Evolutionary conservation across 2,797 vertebrate species (phyloP), one percentile per base, ranked within the genome.

Genomic region (Chelonia mydas): DNA sequence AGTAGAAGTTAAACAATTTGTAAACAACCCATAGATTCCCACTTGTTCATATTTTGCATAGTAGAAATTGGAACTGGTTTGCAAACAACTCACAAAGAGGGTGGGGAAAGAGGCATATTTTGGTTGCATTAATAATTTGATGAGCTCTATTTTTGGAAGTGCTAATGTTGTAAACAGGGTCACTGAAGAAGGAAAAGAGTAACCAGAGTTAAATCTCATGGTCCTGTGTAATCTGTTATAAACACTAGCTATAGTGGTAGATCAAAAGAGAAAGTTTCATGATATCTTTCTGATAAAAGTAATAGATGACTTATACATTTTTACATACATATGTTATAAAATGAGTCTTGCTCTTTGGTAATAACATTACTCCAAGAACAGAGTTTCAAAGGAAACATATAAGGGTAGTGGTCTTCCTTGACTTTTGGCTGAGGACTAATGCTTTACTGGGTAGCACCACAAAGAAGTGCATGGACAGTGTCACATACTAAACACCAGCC

Each of bases 21-120:
- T 80, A 23, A n/a, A 13, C 50, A n/a, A 53, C 7, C 33, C 11
- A 37, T n/a, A 80, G 10, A 6, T 3, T 94, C 81, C 93, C 11
- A 11, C 27, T 47, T 86, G 10, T 10, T 86, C 25, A 79, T 94
- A 45, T 83, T 91, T 88, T 53, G 2, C 11, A 83, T 55, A 81
- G 83, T 88, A 90, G 82, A 93, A 91, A 88, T 74, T 86, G 89
- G 94, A 81, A 54, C 83, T 33, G 31, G 13, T 90, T 89, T 81
- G 19, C 59, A 61, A 61, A 12, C 84, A 81, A 80, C 12, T 89
- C 27, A 7, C 8, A 11, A 55, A 6, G 3, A 25, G 15, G 31
- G 53, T 3, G 8, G 74, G 10, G 68, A 86, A 28, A 83, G 83
- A 90, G 27, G 31, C 15, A 91, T 23, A 41, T 37, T 72, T 72